Conservation (phyloP, 2,888 invertebrate genomes). For the Leucania comma region DNA sequence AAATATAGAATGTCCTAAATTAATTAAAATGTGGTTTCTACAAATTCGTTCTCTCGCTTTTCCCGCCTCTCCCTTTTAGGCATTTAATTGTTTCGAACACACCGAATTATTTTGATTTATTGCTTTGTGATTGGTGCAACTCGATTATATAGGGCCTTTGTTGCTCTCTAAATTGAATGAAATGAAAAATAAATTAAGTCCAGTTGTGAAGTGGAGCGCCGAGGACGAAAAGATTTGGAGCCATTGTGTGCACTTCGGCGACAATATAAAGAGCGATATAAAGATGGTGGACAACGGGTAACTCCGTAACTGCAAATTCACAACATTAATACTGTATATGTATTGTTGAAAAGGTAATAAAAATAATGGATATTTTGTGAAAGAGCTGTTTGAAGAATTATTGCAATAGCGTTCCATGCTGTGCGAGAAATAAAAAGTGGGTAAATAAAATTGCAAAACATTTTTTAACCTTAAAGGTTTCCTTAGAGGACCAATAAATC, state of each 20-base stretch:
- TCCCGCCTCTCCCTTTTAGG: conserved; percentile 79
- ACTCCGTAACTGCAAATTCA: conserved; percentile 25
- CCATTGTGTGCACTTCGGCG: conserved; percentile 65
- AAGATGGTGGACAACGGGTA: conserved; percentile 37
- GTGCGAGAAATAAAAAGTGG: background rate
- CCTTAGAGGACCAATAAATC: background rate
- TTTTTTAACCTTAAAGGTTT: background rate
- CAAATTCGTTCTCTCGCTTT: conserved; percentile 59
- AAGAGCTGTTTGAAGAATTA: background rate
- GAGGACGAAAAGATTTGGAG: conserved; percentile 68
- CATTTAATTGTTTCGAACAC: conserved; percentile 86
- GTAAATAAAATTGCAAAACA: background rate
- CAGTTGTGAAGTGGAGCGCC: conserved; percentile 74
- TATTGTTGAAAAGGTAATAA: conserved; percentile 38
- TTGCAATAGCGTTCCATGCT: conserved; percentile 1
- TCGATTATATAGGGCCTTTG: conserved; percentile 86
- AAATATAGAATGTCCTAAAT: conserved; percentile 58
- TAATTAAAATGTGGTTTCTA: conserved; percentile 63
- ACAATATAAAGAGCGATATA: conserved; percentile 59
- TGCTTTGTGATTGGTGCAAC: conserved; percentile 88
- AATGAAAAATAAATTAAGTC: conserved; percentile 87
- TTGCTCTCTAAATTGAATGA: conserved; percentile 86
- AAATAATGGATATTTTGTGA: conserved; percentile 17
- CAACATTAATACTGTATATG: conserved; percentile 42
- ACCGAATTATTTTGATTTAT: conserved; percentile 90